A percentile compares a stretch with the other conserved stretches of the same genome.
Evolutionary conservation across 2,797 vertebrate genomes (phyloP).

Genomic region (Epinephelus coioides): DNA sequence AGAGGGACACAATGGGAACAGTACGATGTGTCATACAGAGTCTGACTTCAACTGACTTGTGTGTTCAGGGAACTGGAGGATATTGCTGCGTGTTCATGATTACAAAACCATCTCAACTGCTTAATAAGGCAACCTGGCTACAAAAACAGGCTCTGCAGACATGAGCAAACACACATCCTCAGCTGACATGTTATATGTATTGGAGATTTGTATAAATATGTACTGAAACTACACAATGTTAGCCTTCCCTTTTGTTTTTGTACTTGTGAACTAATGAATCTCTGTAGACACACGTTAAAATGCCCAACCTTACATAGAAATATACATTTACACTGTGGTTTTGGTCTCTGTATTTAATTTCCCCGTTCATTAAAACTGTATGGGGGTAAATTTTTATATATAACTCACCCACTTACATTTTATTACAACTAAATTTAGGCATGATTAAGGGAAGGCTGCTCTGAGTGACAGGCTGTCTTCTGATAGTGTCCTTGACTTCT

Average conservation of each 20-base stretch:
- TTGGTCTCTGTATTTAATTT: no score
- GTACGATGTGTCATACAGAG: background rate
- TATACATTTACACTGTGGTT: no score
- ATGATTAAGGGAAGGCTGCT: no score
- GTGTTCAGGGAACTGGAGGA: background rate
- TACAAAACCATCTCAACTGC: background rate
- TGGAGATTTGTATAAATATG: background rate
- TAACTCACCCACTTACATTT: no score
- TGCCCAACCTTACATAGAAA: no score
- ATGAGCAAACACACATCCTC: background rate
- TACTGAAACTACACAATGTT: background rate
- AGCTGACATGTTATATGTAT: no score
- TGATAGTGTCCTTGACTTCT: no score
- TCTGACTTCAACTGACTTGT: background rate
- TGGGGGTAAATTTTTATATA: no score
- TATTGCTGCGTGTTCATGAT: rapidly evolving
- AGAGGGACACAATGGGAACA: background rate
- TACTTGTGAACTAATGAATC: background rate
- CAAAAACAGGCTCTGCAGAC: background rate
- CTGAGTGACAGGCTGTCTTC: no score
- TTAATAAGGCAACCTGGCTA: background rate
- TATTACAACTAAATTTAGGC: no score
- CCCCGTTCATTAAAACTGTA: no score
- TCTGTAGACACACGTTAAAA: no score
- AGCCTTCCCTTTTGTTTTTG: background rate